Evolutionary conservation across 2,888 invertebrate genomes (phyloP).

Genomic region (Rhogogaster chlorosoma): DNA sequence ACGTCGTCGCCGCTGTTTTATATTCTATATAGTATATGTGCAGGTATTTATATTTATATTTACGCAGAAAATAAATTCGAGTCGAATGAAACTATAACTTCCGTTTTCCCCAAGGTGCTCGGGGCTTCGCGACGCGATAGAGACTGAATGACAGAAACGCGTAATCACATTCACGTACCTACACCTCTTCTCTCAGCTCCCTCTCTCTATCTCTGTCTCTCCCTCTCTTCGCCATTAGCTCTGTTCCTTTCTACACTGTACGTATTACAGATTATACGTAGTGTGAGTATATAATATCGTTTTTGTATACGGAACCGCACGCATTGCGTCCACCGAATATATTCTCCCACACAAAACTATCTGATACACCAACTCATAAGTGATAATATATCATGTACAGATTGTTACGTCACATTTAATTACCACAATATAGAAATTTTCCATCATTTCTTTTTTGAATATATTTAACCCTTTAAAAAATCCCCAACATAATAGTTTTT

Average conservation of each 20-base stretch:
- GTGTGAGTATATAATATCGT: background rate
- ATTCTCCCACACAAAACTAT: conserved; percentile 33
- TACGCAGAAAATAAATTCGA: background rate
- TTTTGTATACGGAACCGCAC: background rate
- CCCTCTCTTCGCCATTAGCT: conserved; percentile 27
- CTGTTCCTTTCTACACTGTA: conserved; percentile 29
- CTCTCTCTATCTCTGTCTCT: conserved; percentile 40
- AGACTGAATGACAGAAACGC: conserved; percentile 47
- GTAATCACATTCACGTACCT: conserved; percentile 50
- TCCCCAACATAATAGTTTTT: background rate
- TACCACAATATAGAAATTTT: background rate
- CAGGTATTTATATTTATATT: background rate
- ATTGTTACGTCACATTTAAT: conserved; percentile 4
- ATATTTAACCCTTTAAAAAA: background rate
- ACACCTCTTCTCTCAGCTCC: conserved; percentile 27
- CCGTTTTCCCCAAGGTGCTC: conserved; percentile 47
- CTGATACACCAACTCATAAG: background rate
- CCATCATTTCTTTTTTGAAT: background rate
- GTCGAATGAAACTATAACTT: conserved; percentile 18
- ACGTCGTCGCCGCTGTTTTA: background rate
- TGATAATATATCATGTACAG: background rate
- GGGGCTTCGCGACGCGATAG: conserved; percentile 47
- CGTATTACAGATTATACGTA: conserved; percentile 7
- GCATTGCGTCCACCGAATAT: conserved; percentile 13
- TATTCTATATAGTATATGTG: background rate